Evolutionary conservation across 1,140 invertebrate genomes (phyloP).

Genomic region (Sinella curviseta): DNA sequence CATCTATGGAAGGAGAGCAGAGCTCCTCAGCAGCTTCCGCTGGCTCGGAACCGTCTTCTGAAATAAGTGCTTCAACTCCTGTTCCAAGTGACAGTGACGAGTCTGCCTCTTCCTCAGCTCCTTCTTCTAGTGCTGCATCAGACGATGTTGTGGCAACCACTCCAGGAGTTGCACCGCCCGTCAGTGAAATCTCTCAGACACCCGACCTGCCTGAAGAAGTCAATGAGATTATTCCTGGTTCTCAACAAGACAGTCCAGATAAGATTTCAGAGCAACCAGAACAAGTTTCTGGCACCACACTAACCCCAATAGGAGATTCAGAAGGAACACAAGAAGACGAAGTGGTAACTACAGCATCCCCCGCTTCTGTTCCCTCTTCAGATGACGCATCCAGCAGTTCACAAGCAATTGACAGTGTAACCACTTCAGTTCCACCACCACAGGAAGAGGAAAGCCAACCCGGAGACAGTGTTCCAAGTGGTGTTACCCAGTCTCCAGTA

Average conservation of each 20-base stretch:
- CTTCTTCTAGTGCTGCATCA: constrained; percentile 5
- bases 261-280: too few species aligned
- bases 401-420: too few species aligned
- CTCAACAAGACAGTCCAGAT: not conserved
- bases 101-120: not conserved
- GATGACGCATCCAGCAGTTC: too few species aligned
- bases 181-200: not conserved
- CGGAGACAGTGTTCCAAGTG: too few species aligned
- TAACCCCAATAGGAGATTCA: too few species aligned
- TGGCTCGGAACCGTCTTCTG: not conserved
- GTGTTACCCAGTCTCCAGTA: too few species aligned
- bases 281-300: too few species aligned
- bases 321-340: too few species aligned
- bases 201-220: not conserved
- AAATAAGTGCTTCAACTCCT: not conserved
- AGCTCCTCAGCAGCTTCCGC: not conserved
- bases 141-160: not conserved
- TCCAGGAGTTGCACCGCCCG: not conserved
- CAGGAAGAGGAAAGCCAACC: too few species aligned
- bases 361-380: too few species aligned
- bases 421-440: too few species aligned
- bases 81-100: not conserved
- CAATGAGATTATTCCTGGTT: not conserved
- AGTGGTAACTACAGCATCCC: too few species aligned
- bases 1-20: not conserved